Evolutionary conservation across 2,888 invertebrate genomes (phyloP).

Genomic region (Eupithecia vulgata): DNA sequence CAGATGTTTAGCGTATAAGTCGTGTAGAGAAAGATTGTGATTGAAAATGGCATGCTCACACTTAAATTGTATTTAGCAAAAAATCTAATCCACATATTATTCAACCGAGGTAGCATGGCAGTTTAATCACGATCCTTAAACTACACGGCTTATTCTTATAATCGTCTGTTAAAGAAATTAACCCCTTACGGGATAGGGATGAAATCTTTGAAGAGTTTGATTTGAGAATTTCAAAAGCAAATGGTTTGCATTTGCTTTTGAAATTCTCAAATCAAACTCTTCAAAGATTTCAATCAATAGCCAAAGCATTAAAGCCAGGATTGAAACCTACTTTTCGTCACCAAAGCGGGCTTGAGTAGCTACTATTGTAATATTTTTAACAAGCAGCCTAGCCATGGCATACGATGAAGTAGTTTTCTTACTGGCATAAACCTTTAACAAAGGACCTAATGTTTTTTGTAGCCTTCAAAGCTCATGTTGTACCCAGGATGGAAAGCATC

Average conservation of each 20-base stretch:
- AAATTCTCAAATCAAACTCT: neutral
- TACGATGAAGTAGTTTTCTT: neutral
- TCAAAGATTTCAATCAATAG: neutral
- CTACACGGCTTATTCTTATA: neutral
- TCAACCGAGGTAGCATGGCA: neutral
- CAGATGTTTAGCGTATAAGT: neutral
- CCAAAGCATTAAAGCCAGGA: neutral
- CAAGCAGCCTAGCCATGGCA: neutral
- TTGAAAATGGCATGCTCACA: too few relatives aligned
- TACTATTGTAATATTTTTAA: neutral
- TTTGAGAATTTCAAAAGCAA: neutral
- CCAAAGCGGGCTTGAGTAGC: neutral
- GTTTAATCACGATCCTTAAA: neutral
- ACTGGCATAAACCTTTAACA: neutral
- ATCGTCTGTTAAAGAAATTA: neutral
- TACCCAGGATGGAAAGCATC: constrained; percentile 19
- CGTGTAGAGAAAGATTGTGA: too few relatives aligned
- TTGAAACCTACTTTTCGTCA: neutral
- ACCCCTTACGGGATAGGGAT: neutral
- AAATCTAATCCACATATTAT: neutral
- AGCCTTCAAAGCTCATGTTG: constrained; percentile 1
- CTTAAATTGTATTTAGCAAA: too few relatives aligned
- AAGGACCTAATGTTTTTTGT: neutral
- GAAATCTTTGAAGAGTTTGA: neutral
- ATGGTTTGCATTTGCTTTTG: neutral